Percentiles rank a stretch among this genome's conserved stretches.
Evolutionary conservation across 2,888 invertebrate genomes (phyloP).

Genomic region (Pantelozetes paolii): DNA sequence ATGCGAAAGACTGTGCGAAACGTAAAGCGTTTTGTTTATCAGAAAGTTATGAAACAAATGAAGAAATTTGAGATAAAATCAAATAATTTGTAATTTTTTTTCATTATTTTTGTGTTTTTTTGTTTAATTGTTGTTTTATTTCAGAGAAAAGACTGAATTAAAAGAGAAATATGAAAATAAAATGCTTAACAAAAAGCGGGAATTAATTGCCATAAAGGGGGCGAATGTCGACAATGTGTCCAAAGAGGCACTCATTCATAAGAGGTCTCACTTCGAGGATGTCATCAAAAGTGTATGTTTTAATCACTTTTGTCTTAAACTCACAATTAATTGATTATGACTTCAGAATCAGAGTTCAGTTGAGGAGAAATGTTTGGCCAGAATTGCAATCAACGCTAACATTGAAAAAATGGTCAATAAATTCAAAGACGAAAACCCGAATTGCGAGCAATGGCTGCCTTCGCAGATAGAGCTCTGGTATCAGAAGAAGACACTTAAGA

Average conservation of each 20-base stretch:
- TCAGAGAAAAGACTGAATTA: neutral
- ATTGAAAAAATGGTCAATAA: constrained; percentile 29
- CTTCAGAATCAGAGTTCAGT: constrained; percentile 12
- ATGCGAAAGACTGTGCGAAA: constrained; percentile 40
- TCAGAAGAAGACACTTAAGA: constrained; percentile 32
- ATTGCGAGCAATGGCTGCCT: constrained; percentile 39
- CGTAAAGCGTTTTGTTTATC: constrained; percentile 3
- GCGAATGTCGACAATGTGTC: constrained; percentile 34
- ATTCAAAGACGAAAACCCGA: constrained; percentile 40
- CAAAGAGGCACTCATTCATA: constrained; percentile 35
- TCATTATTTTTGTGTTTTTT: neutral
- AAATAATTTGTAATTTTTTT: neutral
- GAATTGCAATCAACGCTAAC: constrained; percentile 6
- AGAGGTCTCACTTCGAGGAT: constrained; percentile 14
- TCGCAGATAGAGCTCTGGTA: constrained; percentile 39
- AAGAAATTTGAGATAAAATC: constrained; percentile 31
- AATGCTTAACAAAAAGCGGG: neutral
- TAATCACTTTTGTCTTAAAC: neutral
- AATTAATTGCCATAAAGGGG: constrained; percentile 5
- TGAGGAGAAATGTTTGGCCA: constrained; percentile 28
- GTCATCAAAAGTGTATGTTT: constrained; percentile 33
- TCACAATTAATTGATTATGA: neutral
- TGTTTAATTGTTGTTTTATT: neutral
- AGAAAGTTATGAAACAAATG: constrained; percentile 16
- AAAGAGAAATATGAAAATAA: constrained; percentile 25